Conservation (phyloP, 1,140 invertebrate genomes). For the Ceratina calcarata region DNA sequence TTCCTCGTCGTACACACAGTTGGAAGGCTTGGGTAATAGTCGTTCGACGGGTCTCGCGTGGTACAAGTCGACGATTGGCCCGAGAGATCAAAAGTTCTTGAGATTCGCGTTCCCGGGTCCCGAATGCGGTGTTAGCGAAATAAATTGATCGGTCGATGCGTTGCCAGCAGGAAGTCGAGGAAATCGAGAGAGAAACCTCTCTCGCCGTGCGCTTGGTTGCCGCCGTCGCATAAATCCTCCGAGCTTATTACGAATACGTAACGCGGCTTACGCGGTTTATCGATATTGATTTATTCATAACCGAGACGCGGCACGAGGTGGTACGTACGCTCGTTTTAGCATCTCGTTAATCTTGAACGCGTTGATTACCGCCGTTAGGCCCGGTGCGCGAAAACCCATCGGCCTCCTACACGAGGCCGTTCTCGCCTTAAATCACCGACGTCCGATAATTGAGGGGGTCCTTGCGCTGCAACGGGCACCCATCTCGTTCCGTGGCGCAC, state of each 20-base stretch:
- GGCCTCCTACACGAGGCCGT: slow-evolving; percentile 61
- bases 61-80: not conserved
- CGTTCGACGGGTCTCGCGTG: not conserved
- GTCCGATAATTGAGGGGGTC: slow-evolving; percentile 71
- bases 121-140: not conserved
- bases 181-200: not conserved
- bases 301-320: slow-evolving; percentile 3
- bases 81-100: no score
- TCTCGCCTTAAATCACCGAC: slow-evolving; percentile 70
- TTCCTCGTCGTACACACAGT: slow-evolving; percentile 17
- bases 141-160: slow-evolving; percentile 35
- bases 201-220: not conserved
- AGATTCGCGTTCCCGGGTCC: no score
- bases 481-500: slow-evolving; percentile 70
- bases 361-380: slow-evolving; percentile 54
- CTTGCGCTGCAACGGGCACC: slow-evolving; percentile 63
- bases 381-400: slow-evolving; percentile 19
- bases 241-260: slow-evolving; percentile 59
- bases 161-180: slow-evolving; percentile 31
- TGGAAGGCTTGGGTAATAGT: no score
- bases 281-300: slow-evolving; percentile 66
- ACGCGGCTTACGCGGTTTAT: slow-evolving; percentile 59
- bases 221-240: slow-evolving; percentile 54
- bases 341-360: slow-evolving; percentile 61
- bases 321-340: slow-evolving; percentile 46